Percentiles rank a stretch among this genome's conserved stretches.
Conservation (phyloP, 2,113 vertebrate species). For the Lichenostomus cassidix region DNA sequence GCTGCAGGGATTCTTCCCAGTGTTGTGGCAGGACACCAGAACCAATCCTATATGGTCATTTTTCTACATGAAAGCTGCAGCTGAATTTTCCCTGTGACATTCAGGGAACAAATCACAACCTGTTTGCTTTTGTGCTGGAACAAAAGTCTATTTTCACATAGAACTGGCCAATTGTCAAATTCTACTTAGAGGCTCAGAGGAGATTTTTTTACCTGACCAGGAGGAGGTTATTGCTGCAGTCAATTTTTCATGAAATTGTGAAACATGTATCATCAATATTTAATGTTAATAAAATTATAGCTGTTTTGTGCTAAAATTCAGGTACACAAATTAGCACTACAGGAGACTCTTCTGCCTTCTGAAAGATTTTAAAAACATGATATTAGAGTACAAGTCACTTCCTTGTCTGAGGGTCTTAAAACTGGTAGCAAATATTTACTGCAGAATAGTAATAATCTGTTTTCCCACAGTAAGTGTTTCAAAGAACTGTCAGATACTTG, state of each 20-base stretch:
- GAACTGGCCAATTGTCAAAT: background rate
- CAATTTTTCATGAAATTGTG: background rate
- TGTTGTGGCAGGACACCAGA: background rate
- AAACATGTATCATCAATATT: conserved; percentile 42
- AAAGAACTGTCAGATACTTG: background rate
- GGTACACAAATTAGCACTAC: conserved; percentile 14
- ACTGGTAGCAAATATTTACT: conserved; percentile 20
- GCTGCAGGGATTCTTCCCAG: background rate
- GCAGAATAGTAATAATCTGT: background rate
- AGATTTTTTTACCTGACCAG: background rate
- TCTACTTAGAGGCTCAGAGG: background rate
- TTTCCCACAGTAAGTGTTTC: background rate
- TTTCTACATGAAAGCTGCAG: background rate
- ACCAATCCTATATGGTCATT: background rate
- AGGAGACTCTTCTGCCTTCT: background rate
- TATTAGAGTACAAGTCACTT: background rate
- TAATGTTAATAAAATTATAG: conserved; percentile 29
- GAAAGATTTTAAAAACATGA: background rate
- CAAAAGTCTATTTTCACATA: background rate
- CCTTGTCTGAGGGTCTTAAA: background rate
- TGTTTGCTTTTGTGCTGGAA: background rate
- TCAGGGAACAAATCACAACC: background rate
- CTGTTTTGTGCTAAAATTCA: conserved; percentile 19
- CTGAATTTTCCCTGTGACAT: background rate
- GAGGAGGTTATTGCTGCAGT: background rate